Evolutionary conservation across 2,113 vertebrate species (phyloP).

Genomic region (Vireo altiloquus): DNA sequence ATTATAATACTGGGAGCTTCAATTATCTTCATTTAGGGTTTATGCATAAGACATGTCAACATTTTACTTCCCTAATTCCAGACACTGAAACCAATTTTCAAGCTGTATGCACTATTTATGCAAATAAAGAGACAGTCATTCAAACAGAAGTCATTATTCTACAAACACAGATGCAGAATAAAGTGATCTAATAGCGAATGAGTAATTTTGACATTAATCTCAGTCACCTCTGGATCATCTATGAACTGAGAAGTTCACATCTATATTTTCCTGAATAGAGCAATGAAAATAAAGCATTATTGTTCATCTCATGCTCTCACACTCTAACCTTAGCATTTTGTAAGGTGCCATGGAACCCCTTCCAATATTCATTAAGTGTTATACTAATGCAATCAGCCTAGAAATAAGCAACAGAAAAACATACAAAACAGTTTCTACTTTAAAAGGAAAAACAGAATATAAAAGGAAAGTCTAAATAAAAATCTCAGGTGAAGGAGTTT

Average conservation of each 20-base stretch:
- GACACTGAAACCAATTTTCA: conserved; percentile 46
- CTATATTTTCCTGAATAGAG: background rate
- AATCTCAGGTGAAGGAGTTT: background rate
- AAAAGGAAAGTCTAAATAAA: background rate
- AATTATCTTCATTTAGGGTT: conserved; percentile 35
- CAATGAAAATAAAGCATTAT: background rate
- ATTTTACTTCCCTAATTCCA: conserved; percentile 33
- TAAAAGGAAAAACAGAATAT: background rate
- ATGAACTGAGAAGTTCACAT: background rate
- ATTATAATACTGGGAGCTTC: background rate
- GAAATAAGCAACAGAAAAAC: background rate
- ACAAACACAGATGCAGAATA: background rate
- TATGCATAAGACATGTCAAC: conserved; percentile 9
- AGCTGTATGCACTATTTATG: conserved; percentile 30
- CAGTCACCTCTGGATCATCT: background rate
- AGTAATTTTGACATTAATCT: conserved; percentile 42
- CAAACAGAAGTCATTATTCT: conserved; percentile 24
- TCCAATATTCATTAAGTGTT: background rate
- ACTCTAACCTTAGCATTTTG: background rate
- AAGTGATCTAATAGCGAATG: conserved; percentile 32
- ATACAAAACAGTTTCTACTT: background rate
- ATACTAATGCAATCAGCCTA: background rate
- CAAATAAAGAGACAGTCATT: conserved; percentile 45
- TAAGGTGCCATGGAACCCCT: background rate
- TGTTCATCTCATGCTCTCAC: background rate